These are phyloP conservation scores for Lagocephalus sceleratus DNA, from an alignment of 2,797 vertebrate species.

Conservation along the genomic window DNA sequence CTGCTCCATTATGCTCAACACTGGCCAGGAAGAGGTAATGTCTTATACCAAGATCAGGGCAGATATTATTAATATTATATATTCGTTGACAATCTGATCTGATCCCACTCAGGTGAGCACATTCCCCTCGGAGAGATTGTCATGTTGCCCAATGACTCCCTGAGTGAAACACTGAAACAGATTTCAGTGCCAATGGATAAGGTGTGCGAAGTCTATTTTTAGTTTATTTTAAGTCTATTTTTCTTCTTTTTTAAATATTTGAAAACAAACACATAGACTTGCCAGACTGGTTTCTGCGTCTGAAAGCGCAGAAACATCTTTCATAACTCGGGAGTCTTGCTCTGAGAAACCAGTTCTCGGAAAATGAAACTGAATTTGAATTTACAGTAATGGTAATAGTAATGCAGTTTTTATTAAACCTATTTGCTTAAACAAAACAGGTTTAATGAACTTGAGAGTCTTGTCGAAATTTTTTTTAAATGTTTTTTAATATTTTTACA, in stretches of 20 bases:
- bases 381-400: no score
- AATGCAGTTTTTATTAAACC: no score
- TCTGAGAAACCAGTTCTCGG: no score
- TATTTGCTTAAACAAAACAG: no score
- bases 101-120: conserved; percentile 53
- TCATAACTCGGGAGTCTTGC: no score
- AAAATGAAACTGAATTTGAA: no score
- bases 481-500: neutral
- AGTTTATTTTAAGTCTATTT: neutral
- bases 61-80: neutral
- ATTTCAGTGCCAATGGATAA: conserved; percentile 67
- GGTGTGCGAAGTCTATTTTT: conserved; percentile 60
- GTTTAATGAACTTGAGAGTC: no score
- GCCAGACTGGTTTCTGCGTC: neutral
- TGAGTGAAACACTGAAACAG: conserved; percentile 31
- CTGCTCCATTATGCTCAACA: conserved; percentile 59
- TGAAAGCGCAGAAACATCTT: no score
- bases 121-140: conserved; percentile 68
- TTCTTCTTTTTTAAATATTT: neutral
- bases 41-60: neutral
- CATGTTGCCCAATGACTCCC: conserved; percentile 39
- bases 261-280: neutral
- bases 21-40: conserved; percentile 74
- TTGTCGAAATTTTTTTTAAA: neutral
- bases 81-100: conserved; percentile 12